Evolutionary conservation across 1,140 invertebrate species (phyloP).

Genomic region (Papilio dardanus): DNA sequence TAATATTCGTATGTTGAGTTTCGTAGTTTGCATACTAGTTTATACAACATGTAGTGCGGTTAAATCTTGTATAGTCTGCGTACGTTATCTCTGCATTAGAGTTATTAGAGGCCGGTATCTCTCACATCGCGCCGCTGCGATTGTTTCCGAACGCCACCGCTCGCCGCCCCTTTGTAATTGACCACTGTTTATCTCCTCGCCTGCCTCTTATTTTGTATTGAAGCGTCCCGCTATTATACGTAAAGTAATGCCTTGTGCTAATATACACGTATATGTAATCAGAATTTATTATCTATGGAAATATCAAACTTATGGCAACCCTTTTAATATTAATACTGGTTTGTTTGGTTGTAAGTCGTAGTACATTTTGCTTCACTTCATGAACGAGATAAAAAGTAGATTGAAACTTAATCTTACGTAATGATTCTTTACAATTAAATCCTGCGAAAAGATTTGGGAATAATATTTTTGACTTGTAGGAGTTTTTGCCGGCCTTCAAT

Average conservation of each 20-base stretch:
- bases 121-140: conserved; percentile 78
- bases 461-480: conserved; percentile 39
- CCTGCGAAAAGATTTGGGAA: background rate
- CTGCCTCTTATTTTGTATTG: conserved; percentile 67
- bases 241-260: conserved; percentile 9
- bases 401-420: background rate
- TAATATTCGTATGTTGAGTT: background rate
- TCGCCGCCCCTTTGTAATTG: conserved; percentile 75
- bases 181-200: conserved; percentile 77
- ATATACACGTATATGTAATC: conserved; percentile 43
- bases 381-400: background rate
- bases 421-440: background rate
- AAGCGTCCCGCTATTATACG: background rate
- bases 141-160: conserved; percentile 78
- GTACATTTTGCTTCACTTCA: background rate
- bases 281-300: background rate
- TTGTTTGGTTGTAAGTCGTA: background rate
- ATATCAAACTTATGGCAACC: background rate
- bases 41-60: background rate
- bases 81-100: conserved; percentile 79
- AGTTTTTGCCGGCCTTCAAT: conserved; percentile 50
- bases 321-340: background rate
- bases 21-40: conserved; percentile 3
- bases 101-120: conserved; percentile 78
- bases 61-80: conserved; percentile 7